Conservation (phyloP, 2,888 invertebrate species). For the Caenorhabditis panamensis region DNA sequence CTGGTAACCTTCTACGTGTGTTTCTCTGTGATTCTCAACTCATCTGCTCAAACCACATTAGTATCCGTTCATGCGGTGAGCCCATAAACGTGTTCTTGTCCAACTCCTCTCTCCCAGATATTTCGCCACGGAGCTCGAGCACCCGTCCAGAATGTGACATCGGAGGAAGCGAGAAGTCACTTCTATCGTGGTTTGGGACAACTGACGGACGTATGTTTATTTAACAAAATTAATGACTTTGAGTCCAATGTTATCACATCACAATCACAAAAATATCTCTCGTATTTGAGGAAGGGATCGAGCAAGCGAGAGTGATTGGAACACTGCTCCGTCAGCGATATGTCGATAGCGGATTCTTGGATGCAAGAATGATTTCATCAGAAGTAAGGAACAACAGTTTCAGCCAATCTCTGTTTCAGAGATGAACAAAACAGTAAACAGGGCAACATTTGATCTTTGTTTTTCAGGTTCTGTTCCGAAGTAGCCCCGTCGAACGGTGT, state of each 20-base stretch:
- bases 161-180: conserved; percentile 56
- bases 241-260: conserved; percentile 18
- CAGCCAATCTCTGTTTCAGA: background rate
- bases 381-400: conserved; percentile 40
- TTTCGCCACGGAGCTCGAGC: conserved; percentile 68
- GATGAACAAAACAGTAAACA: background rate
- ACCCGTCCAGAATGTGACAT: conserved; percentile 57
- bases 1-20: conserved; percentile 33
- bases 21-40: conserved; percentile 19
- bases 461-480: conserved; percentile 59
- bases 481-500: conserved; percentile 58
- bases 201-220: conserved; percentile 63
- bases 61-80: conserved; percentile 53
- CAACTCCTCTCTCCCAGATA: conserved; percentile 37
- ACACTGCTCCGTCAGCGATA: conserved; percentile 46
- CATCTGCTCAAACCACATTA: conserved; percentile 20
- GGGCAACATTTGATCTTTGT: no score
- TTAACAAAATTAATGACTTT: conserved; percentile 51
- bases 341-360: conserved; percentile 54
- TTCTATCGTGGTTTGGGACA: conserved; percentile 66
- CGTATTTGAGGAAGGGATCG: conserved; percentile 60
- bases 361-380: conserved; percentile 46
- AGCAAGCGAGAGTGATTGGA: conserved; percentile 58
- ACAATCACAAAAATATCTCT: conserved; percentile 17
- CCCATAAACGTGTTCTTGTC: background rate